Evolutionary conservation across 2,113 vertebrate species (phyloP), one percentile per base, ranked within the genome.

Genomic region (Chaenogobius annularis): DNA sequence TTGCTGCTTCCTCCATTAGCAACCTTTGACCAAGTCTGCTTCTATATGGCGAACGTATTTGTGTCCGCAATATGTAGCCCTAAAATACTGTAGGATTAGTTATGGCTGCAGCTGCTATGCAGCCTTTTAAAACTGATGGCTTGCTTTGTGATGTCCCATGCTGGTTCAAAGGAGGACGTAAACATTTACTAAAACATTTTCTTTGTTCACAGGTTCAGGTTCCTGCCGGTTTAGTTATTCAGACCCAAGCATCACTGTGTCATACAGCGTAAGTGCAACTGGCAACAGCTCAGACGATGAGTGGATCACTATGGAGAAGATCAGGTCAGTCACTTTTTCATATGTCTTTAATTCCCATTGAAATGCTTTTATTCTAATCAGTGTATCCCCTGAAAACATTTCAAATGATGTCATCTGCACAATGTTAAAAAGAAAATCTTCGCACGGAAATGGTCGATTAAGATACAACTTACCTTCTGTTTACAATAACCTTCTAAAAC

Each of bases 171-270:
- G 37, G 37, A 40, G 37, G 37, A 40, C 37, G 6, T 5, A 40
- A 1, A 22, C 23, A 31, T 63, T 43, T 63, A 17, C 35, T 19
- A 4, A 43, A 63, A 63, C 10, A 12, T 43, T 10, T 61, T 43
- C 9, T 79, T 7, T 80, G 81, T 65, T 55, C 10, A 23, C 91
- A 99, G 98, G 98, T 69, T 98, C 98, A 0, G 98, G 98, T 67
- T 95, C 96, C 0, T 98, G 97, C 75, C 95, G 95, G 61, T 99
- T 97, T 80, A 98, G 96, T 90, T 98, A 97, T 83, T 96, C 96
- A 48, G 98, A 99, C 88, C 96, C 97, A 82, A 94, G 88, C 88
- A 97, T 99, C 89, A 89, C 89, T 0, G 95, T 98, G 74, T 96
- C 96, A 35, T 99, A 94, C 83, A 93, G 94, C 77, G 95, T 93